Conservation (phyloP, 2,888 invertebrate species). For the Hypena proboscidalis region DNA sequence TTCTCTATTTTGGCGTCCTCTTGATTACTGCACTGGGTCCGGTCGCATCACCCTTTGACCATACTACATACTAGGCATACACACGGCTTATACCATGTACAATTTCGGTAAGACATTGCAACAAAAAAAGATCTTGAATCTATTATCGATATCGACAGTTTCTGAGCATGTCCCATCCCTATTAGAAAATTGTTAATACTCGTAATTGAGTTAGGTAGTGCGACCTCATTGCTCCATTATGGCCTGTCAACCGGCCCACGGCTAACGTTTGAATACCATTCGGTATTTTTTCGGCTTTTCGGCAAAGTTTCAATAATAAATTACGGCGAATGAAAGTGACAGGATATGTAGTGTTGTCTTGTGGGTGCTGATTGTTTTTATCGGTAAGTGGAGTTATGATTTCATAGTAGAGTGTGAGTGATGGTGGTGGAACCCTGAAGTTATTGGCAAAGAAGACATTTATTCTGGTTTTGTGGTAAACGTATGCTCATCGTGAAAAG, state of each 20-base stretch:
- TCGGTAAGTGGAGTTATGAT: slow-evolving; percentile 33
- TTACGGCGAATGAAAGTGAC: slow-evolving; percentile 9
- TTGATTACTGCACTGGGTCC: too few relatives aligned
- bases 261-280: slow-evolving; percentile 37
- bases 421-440: too few relatives aligned
- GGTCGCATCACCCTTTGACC: too few relatives aligned
- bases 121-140: too few relatives aligned
- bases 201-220: slow-evolving; percentile 81
- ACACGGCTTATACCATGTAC: too few relatives aligned
- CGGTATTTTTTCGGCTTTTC: slow-evolving; percentile 28
- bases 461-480: too few relatives aligned
- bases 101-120: too few relatives aligned
- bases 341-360: slow-evolving; percentile 55
- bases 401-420: neutral
- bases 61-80: too few relatives aligned
- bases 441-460: too few relatives aligned
- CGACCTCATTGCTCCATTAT: slow-evolving; percentile 75
- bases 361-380: slow-evolving; percentile 11
- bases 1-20: too few relatives aligned
- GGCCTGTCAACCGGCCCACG: slow-evolving; percentile 52
- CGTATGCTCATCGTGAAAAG: too few relatives aligned
- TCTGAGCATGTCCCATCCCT: slow-evolving; percentile 53
- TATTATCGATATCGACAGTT: slow-evolving; percentile 7
- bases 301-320: slow-evolving; percentile 20
- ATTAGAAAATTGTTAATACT: slow-evolving; percentile 79